Percentiles rank a stretch among this genome's conserved stretches.
Conservation (phyloP, 1,140 invertebrate species). For the Drosophila lacertosa region DNA sequence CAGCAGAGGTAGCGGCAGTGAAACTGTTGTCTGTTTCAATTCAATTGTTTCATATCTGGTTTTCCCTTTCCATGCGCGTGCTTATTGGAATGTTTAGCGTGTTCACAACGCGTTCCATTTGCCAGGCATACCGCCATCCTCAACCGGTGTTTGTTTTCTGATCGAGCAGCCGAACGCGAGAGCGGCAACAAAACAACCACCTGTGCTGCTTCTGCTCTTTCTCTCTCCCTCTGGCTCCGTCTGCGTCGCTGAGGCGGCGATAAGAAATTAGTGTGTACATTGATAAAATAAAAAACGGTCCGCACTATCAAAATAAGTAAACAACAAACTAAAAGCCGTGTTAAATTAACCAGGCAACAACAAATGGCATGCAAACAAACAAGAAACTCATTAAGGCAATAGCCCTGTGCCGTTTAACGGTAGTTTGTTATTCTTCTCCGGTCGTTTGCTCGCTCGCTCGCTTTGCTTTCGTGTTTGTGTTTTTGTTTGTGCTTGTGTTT, state of each 20-base stretch:
- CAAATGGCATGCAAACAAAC: conserved; percentile 65
- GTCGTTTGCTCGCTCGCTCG: no score
- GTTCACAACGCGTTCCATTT: conserved; percentile 29
- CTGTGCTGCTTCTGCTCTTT: conserved; percentile 19
- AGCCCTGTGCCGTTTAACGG: conserved; percentile 54
- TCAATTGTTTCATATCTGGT: conserved; percentile 70
- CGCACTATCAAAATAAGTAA: conserved; percentile 65
- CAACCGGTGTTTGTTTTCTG: conserved; percentile 77
- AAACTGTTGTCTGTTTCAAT: conserved; percentile 75
- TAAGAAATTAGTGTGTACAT: conserved; percentile 37
- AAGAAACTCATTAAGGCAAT: conserved; percentile 68
- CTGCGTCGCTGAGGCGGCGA: conserved; percentile 5
- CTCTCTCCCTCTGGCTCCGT: conserved; percentile 11
- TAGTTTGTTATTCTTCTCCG: conserved; percentile 53
- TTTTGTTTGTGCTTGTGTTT: conserved; percentile 8
- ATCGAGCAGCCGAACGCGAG: conserved; percentile 19
- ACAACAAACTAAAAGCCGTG: conserved; percentile 55
- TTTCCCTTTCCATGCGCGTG: conserved; percentile 70
- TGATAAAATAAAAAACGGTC: conserved; percentile 57
- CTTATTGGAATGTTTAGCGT: conserved; percentile 34
- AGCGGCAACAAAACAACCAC: conserved; percentile 36
- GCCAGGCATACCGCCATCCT: conserved; percentile 17
- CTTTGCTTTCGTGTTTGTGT: conserved; percentile 29
- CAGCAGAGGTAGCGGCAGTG: conserved; percentile 45
- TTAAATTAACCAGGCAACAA: conserved; percentile 62